Base-by-base conservation (phyloP, 2,888 invertebrate species). In the Aphidius colemani region DNA sequence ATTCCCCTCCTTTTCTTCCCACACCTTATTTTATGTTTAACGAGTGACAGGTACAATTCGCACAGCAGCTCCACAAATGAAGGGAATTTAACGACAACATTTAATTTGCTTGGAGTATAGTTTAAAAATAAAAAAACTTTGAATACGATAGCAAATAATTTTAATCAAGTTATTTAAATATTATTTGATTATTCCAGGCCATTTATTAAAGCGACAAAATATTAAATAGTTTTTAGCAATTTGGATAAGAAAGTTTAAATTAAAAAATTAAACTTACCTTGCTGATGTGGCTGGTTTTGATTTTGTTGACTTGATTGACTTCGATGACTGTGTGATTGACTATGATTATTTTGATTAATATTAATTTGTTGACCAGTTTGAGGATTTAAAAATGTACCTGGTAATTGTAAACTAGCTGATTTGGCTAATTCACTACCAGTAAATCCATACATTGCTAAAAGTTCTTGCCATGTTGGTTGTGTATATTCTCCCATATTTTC, bases 381-480 rank as follows among this genome's bases (percentile, higher is more conserved):
- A 11, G 81, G 81, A 61, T 82, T 81, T 58, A 80, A 72, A 63
- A 82, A 82, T 51, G 81, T 82, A 51, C 83, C 77, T 45, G 84
- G 83, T 67, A 81, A 72, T 67, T 81, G 82, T 68, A 82, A 77
- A 64, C 82, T 78, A 64, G 84, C 78, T 68, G 75, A 75, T 70
- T 83, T 84, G 7, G 80, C 78, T 66, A 83, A 74, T 67, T 84
- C 85, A 53, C 82, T 82, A 53, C 78, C 80, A 41, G 79, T 78
- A 64, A 85, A 76, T 2, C 85, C 86, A 71, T 85, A 86, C 71
- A 85, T 84, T 63, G 84, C 84, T 63, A 86, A 78, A 45, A 86
- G 78, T 74, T 86, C 86, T 71, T 85, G 84, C 85, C 86, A 85
- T 63, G 85, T 85, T 66, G 82, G 84, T 70, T 86, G 85, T 8